phyloP scores from a whole-genome alignment of 1,140 invertebrate genomes.

The Orchesella cincta region DNA sequence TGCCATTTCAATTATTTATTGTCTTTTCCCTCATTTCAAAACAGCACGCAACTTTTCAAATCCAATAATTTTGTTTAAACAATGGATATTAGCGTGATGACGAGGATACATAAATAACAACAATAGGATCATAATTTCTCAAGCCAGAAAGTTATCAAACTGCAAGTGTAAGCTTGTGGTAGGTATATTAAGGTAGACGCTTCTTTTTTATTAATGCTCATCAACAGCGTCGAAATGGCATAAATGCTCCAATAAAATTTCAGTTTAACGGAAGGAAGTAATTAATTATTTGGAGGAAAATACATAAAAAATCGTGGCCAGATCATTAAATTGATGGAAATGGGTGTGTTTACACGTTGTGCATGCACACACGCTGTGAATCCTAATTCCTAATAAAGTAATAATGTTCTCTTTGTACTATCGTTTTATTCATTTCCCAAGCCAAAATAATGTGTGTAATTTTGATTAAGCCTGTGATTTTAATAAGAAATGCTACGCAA shows the following conservation, averaged over 20 bases:
- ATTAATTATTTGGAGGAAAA: not conserved
- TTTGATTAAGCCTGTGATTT: not conserved
- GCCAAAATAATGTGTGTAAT: no score
- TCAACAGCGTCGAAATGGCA: no score
- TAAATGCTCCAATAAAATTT: not conserved
- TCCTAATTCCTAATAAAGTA: not conserved
- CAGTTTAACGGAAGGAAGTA: not conserved
- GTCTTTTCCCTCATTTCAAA: no score
- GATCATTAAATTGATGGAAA: not conserved
- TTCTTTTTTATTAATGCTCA: not conserved
- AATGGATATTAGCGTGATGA: no score
- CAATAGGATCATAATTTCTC: no score
- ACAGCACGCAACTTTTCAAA: no score
- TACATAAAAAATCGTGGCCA: not conserved
- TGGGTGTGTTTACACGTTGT: not conserved
- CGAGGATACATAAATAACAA: no score
- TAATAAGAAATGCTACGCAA: not conserved
- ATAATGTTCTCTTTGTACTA: not conserved
- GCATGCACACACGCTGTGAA: not conserved
- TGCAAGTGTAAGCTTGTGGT: no score
- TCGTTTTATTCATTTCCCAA: no score
- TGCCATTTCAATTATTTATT: no score
- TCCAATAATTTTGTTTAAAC: no score
- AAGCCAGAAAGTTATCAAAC: no score
- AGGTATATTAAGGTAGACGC: not conserved